A percentile compares a stretch with the other conserved stretches of the same genome.
These are phyloP conservation scores for Camponotus pennsylvanicus DNA, from an alignment of 1,140 invertebrate species.

Conservation along the genomic window DNA sequence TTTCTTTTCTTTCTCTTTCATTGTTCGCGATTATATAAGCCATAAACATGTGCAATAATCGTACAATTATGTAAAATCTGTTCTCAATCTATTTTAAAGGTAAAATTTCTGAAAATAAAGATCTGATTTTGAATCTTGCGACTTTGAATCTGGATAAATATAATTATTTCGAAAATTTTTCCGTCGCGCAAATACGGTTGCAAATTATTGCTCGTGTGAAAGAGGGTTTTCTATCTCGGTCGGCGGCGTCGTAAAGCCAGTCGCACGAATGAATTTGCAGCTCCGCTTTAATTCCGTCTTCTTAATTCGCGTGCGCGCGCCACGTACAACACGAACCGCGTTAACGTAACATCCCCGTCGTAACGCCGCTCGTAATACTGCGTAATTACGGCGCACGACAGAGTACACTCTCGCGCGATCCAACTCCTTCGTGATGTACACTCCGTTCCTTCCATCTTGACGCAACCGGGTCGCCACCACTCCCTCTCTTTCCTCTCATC, in stretches of 20 bases:
- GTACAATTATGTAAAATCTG: too few species aligned
- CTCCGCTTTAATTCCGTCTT: conserved; percentile 52
- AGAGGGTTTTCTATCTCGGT: conserved; percentile 29
- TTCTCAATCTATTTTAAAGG: too few species aligned
- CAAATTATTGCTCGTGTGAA: conserved; percentile 15
- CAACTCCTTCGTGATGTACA: conserved; percentile 34
- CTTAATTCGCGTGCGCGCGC: conserved; percentile 48
- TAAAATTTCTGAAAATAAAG: neutral
- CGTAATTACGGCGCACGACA: conserved; percentile 42
- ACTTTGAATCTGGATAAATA: neutral
- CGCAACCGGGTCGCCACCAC: conserved; percentile 37
- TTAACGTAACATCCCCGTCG: conserved; percentile 58
- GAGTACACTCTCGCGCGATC: conserved; percentile 26
- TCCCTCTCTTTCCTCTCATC: conserved; percentile 12
- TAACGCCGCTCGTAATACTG: conserved; percentile 54
- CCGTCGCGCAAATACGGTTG: neutral
- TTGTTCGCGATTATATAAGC: neutral
- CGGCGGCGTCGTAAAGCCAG: conserved; percentile 32
- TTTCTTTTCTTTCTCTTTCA: too few species aligned
- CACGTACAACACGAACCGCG: conserved; percentile 43
- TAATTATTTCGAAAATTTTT: neutral
- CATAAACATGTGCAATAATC: neutral
- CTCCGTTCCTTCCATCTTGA: conserved; percentile 41
- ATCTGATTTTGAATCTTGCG: neutral
- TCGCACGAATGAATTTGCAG: conserved; percentile 48